Conservation (phyloP, 2,113 vertebrate genomes). For the Dipodomys merriami region DNA sequence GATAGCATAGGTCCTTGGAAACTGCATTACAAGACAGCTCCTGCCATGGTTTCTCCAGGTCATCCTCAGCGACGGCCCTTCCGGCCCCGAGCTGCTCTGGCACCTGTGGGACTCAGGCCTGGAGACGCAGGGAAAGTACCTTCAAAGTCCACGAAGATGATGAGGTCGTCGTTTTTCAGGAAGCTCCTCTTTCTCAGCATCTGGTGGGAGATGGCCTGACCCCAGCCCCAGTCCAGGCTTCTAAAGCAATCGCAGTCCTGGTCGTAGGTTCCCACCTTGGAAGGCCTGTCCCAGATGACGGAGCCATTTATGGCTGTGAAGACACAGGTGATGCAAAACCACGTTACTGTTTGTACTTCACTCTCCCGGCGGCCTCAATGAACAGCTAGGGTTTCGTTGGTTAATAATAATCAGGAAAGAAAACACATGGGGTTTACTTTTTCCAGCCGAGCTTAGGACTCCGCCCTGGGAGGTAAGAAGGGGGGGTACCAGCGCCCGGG, state of each 20-base stretch:
- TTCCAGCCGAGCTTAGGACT: neutral
- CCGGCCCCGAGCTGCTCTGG: neutral
- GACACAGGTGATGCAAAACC: neutral
- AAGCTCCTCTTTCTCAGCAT: slow-evolving; percentile 88
- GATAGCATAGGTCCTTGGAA: neutral
- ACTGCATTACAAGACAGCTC: neutral
- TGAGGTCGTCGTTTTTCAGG: slow-evolving; percentile 92
- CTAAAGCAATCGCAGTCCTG: slow-evolving; percentile 83
- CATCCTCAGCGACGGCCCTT: neutral
- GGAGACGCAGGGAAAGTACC: slow-evolving; percentile 82
- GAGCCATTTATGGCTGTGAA: slow-evolving; percentile 74
- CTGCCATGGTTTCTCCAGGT: neutral
- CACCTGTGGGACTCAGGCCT: neutral
- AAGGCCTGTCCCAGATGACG: slow-evolving; percentile 89
- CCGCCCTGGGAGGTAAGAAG: neutral
- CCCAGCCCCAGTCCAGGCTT: slow-evolving; percentile 85
- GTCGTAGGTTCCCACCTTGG: slow-evolving; percentile 84
- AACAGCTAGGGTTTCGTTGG: neutral
- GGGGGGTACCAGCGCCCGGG: neutral
- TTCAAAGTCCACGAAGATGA: slow-evolving; percentile 91
- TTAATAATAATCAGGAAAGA: neutral
- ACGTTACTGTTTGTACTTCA: neutral
- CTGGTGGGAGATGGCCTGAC: slow-evolving; percentile 88
- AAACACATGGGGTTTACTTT: neutral
- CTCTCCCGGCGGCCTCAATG: neutral